Conservation (phyloP, 2,888 invertebrate genomes). For the Heteromurus nitidus region DNA sequence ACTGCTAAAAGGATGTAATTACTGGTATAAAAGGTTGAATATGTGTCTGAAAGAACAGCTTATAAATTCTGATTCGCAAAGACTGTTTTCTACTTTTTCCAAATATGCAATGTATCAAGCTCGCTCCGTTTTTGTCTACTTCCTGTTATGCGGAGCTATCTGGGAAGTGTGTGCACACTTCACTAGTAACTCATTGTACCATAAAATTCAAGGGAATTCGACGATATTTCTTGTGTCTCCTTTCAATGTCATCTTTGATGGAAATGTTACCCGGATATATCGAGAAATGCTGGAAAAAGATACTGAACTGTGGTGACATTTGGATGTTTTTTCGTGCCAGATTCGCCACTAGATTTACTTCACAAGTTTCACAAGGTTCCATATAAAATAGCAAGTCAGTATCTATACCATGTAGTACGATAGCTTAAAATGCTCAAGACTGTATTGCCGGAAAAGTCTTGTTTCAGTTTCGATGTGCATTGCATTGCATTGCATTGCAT, state of each 20-base stretch:
- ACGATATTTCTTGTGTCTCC: slow-evolving; percentile 1
- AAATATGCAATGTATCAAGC: not conserved
- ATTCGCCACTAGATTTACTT: slow-evolving; percentile 7
- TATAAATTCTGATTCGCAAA: slow-evolving; percentile 13
- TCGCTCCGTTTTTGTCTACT: not conserved
- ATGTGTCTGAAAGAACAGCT: not conserved
- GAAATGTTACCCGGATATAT: slow-evolving; percentile 20
- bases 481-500: too few relatives aligned
- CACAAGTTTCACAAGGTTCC: slow-evolving; percentile 30
- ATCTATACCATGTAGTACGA: slow-evolving; percentile 1
- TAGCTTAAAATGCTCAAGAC: too few relatives aligned
- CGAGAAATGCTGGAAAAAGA: not conserved
- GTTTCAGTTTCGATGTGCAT: too few relatives aligned
- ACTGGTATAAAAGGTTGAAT: not conserved
- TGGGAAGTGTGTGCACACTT: not conserved
- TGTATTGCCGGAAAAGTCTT: too few relatives aligned
- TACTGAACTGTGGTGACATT: slow-evolving; percentile 29
- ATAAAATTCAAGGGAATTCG: slow-evolving; percentile 40
- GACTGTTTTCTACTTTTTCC: not conserved
- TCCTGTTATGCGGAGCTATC: too few relatives aligned
- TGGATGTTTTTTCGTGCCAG: not conserved
- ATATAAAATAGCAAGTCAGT: too few relatives aligned
- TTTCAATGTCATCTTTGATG: slow-evolving; percentile 15
- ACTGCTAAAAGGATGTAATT: slow-evolving; percentile 11
- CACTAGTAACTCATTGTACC: slow-evolving; percentile 17